A percentile compares a stretch with the other conserved stretches of the same genome.
These are phyloP conservation scores for Rhizomys pruinosus DNA, from an alignment of 2,113 vertebrate genomes.

Conservation along the genomic window DNA sequence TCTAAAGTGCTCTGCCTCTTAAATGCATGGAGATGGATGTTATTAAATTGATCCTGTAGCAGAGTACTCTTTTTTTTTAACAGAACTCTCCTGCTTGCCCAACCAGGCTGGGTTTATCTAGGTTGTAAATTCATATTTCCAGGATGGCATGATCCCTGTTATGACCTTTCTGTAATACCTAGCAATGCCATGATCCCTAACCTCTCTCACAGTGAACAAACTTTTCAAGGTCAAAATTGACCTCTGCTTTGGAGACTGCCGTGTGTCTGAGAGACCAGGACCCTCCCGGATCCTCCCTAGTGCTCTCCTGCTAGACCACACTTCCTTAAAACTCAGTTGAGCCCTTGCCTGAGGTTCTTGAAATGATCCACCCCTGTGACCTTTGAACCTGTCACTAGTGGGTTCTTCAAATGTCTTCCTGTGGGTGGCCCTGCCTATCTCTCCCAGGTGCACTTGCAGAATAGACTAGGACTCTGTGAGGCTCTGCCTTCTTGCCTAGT, in stretches of 20 bases:
- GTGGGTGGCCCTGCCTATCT: too few species aligned
- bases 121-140: constrained; percentile 34
- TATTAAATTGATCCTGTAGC: not conserved
- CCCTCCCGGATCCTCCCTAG: not conserved
- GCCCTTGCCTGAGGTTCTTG: not conserved
- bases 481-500: not conserved
- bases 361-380: not conserved
- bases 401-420: not conserved
- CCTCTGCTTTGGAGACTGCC: not conserved
- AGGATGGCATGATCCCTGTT: not conserved
- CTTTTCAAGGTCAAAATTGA: not conserved
- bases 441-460: not conserved
- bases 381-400: not conserved
- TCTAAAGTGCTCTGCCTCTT: constrained; percentile 60
- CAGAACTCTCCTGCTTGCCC: not conserved
- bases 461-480: not conserved
- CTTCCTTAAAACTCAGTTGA: not conserved
- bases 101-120: not conserved
- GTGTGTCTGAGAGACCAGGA: not conserved
- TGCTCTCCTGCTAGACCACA: not conserved
- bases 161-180: not conserved
- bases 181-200: not conserved
- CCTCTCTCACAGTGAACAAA: not conserved
- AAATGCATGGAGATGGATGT: constrained; percentile 5
- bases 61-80: constrained; percentile 5